Conservation (phyloP, 1,140 invertebrate species). For the Meloidogyne hapla region DNA sequence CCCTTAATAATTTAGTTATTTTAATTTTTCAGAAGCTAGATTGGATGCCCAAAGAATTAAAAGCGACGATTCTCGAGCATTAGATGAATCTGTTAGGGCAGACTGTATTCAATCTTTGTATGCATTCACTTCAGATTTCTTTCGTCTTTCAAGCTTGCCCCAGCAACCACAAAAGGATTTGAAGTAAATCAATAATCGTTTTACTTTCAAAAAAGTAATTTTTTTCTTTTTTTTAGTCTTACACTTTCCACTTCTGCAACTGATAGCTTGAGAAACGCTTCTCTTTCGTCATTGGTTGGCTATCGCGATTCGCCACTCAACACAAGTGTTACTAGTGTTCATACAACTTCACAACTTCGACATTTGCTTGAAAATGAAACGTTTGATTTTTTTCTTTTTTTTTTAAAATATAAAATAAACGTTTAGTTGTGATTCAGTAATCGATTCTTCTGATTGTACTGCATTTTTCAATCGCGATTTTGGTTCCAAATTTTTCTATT, state of each 20-base stretch:
- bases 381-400: neutral
- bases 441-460: constrained; percentile 25
- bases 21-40: neutral
- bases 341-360: constrained; percentile 27
- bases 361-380: constrained; percentile 25
- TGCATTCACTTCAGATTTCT: constrained; percentile 13
- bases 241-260: constrained; percentile 12
- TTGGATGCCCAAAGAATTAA: neutral
- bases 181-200: too few relatives aligned
- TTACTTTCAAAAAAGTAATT: too few relatives aligned
- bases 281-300: constrained; percentile 23
- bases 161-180: constrained; percentile 15
- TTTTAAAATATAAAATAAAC: neutral
- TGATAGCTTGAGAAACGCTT: constrained; percentile 21
- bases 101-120: neutral
- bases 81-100: constrained; percentile 4
- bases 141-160: neutral
- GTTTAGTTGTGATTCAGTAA: constrained; percentile 36
- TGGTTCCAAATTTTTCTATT: constrained; percentile 10
- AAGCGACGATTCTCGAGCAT: neutral
- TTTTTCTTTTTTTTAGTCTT: neutral
- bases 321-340: constrained; percentile 24
- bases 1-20: neutral
- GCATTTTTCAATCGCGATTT: constrained; percentile 23
- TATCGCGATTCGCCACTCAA: constrained; percentile 35